These are phyloP conservation scores for Campylorhamphus procurvoides DNA, from an alignment of 2,113 vertebrate species.

Conservation along the genomic window DNA sequence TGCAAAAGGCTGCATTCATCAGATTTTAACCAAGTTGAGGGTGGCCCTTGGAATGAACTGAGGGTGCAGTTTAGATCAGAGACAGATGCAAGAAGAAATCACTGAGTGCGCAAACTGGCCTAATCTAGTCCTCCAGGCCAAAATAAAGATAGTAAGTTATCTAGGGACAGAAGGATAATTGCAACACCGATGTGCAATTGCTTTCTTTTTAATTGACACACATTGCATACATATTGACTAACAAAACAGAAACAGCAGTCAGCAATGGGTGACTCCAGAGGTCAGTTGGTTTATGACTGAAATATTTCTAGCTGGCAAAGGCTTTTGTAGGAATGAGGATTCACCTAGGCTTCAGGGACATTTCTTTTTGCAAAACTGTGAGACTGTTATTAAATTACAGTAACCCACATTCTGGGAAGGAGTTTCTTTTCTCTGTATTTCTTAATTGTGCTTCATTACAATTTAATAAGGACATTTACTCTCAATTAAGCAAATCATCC, in stretches of 20 bases:
- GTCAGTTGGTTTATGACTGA: neutral
- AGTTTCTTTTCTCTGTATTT: constrained; percentile 15
- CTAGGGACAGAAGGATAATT: constrained; percentile 13
- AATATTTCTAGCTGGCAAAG: neutral
- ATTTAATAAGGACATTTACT: constrained; percentile 53
- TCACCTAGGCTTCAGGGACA: neutral
- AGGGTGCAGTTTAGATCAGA: neutral
- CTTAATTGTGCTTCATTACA: constrained; percentile 48
- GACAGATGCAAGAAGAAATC: neutral
- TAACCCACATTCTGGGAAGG: neutral
- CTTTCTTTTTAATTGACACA: constrained; percentile 15
- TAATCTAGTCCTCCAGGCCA: neutral
- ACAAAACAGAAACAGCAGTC: neutral
- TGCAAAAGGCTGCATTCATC: neutral
- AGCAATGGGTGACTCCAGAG: neutral
- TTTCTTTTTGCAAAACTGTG: constrained; percentile 1
- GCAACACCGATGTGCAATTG: neutral
- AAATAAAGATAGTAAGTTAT: neutral
- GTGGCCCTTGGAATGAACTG: neutral
- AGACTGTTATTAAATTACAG: neutral
- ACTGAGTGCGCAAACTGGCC: neutral
- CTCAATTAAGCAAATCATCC: constrained; percentile 56
- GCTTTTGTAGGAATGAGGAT: neutral
- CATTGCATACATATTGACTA: neutral
- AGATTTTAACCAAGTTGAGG: neutral